These are phyloP conservation scores for Eupelmus urozonus DNA, from an alignment of 2,888 invertebrate genomes.

Conservation along the genomic window DNA sequence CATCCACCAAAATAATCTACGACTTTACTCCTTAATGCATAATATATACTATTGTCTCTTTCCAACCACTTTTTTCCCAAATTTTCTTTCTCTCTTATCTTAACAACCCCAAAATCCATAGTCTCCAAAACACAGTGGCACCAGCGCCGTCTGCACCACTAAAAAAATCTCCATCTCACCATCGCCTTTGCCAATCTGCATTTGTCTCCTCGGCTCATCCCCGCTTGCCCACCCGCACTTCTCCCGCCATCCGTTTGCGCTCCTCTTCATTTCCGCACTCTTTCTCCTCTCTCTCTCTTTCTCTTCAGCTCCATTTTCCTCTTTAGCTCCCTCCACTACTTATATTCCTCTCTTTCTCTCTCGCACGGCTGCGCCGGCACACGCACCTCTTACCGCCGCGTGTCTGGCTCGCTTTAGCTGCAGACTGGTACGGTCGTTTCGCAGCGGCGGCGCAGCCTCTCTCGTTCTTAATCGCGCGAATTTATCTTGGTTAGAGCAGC, in stretches of 20 bases:
- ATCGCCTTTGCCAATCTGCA: slow-evolving; percentile 30
- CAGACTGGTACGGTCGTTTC: slow-evolving; percentile 11
- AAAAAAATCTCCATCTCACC: slow-evolving; percentile 2
- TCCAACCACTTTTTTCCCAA: too few relatives aligned
- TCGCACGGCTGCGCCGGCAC: background rate
- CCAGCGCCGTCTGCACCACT: too few relatives aligned
- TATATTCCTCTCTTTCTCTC: slow-evolving; percentile 11
- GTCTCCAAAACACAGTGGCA: background rate
- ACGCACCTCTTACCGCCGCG: background rate
- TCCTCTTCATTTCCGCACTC: slow-evolving; percentile 48
- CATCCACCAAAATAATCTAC: too few relatives aligned
- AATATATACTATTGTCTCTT: too few relatives aligned
- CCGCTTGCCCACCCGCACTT: background rate
- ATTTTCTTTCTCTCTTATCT: too few relatives aligned
- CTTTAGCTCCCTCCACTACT: slow-evolving; percentile 5
- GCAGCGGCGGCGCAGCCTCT: slow-evolving; percentile 17
- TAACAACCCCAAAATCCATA: too few relatives aligned
- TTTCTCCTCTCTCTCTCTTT: slow-evolving; percentile 39
- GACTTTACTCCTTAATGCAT: too few relatives aligned
- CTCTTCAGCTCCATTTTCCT: slow-evolving; percentile 58
- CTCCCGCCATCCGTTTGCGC: slow-evolving; percentile 1
- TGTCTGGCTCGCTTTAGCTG: slow-evolving; percentile 31
- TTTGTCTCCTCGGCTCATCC: slow-evolving; percentile 35
- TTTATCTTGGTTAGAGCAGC: slow-evolving; percentile 68
- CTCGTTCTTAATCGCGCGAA: slow-evolving; percentile 67